Conservation (phyloP, 2,113 vertebrate genomes). For the Gambusia holbrooki region DNA sequence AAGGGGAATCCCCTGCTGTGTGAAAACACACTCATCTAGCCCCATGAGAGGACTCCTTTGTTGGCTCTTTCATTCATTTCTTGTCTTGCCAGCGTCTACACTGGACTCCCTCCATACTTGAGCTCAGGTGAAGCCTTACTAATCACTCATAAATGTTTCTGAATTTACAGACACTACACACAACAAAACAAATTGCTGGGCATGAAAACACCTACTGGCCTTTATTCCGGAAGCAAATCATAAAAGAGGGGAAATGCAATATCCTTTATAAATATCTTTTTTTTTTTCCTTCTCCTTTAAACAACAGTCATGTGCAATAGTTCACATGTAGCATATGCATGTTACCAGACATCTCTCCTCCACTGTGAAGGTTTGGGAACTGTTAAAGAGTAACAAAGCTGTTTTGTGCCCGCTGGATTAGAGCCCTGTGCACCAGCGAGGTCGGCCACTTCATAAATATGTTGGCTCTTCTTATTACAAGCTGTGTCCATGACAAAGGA, state of each 20-base stretch:
- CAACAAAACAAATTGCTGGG: slow-evolving; percentile 63
- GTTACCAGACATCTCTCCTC: slow-evolving; percentile 22
- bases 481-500: slow-evolving; percentile 82
- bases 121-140: slow-evolving; percentile 74
- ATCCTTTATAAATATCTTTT: slow-evolving; percentile 16
- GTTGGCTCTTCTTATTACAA: slow-evolving; percentile 83
- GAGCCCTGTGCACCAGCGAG: slow-evolving; percentile 75
- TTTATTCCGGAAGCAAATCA: slow-evolving; percentile 58
- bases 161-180: slow-evolving; percentile 65
- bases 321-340: background rate
- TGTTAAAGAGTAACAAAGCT: slow-evolving; percentile 80
- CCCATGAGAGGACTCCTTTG: slow-evolving; percentile 70
- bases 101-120: slow-evolving; percentile 55
- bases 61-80: slow-evolving; percentile 62
- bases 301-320: background rate
- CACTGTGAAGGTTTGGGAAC: slow-evolving; percentile 58
- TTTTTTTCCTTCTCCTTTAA: background rate
- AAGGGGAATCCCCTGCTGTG: slow-evolving; percentile 51
- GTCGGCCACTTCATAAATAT: slow-evolving; percentile 83
- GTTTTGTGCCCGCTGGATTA: slow-evolving; percentile 76
- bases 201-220: slow-evolving; percentile 69
- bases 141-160: slow-evolving; percentile 78
- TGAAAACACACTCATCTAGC: slow-evolving; percentile 40
- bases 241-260: slow-evolving; percentile 27
- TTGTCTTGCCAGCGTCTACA: slow-evolving; percentile 65